phyloP scores from a whole-genome alignment of 2,797 vertebrate genomes.

The Podargus strigoides region DNA sequence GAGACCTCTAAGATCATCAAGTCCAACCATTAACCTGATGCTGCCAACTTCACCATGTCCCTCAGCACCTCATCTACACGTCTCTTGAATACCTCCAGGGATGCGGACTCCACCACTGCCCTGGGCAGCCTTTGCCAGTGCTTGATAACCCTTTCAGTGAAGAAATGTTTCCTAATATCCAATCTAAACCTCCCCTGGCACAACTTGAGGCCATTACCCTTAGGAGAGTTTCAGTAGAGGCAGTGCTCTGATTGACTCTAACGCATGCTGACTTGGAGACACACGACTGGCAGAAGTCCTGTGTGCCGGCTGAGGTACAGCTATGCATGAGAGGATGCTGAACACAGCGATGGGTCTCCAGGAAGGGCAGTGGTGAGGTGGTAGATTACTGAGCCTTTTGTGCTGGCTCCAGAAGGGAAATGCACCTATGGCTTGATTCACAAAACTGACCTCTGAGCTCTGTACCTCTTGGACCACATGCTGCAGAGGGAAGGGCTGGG shows the following conservation, averaged over 20 bases:
- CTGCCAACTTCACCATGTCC: too few relatives aligned
- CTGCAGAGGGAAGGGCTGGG: neutral
- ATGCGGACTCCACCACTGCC: too few relatives aligned
- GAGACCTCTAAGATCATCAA: too few relatives aligned
- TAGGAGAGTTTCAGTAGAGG: neutral
- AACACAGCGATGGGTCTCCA: rapidly evolving
- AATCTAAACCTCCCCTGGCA: too few relatives aligned
- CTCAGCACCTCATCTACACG: too few relatives aligned
- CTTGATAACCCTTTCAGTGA: too few relatives aligned
- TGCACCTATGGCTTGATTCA: rapidly evolving
- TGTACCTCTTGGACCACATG: neutral
- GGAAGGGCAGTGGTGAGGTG: neutral
- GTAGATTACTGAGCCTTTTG: neutral
- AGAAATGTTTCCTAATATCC: too few relatives aligned
- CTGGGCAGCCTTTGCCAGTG: too few relatives aligned
- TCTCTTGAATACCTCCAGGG: too few relatives aligned
- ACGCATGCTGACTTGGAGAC: rapidly evolving
- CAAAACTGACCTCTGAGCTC: neutral
- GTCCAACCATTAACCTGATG: too few relatives aligned
- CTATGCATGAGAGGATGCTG: rapidly evolving
- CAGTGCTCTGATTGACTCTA: neutral
- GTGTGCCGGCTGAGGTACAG: neutral
- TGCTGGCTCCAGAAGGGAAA: rapidly evolving
- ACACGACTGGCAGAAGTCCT: neutral
- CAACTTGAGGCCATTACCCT: too few relatives aligned